Evolutionary conservation across 2,113 vertebrate species (phyloP), one percentile per base, ranked within the genome.

Genomic region (Toxotes jaculatrix): DNA sequence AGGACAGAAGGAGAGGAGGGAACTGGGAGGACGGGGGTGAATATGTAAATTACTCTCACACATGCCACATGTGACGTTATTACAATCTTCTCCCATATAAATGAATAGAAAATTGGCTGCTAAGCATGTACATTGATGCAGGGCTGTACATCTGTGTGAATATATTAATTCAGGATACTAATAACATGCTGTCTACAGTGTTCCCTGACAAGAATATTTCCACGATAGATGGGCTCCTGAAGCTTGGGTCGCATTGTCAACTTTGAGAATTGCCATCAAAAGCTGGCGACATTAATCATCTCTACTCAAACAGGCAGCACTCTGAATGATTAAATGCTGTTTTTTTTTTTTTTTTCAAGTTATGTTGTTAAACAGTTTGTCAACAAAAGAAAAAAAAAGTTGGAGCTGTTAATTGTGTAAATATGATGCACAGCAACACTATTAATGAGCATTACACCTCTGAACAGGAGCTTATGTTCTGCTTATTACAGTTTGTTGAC

Each of bases 381-480:
- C 84, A 65, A 70, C 34, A 75, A 77, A 71, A 74, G 62, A 45
- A 55, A 74, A 77, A 74, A 77, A 79, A 82, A 81, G 55, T 61
- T 78, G 74, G 32, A 55, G 76, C 74, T 61, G 82, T 86, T 74
- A 55, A 42, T 67, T 67, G 75, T 79, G 82, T 77, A 80, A 83
- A 87, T 83, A 80, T 11, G 74, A 49, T 53, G 56, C 79, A 86
- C 23, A 77, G 76, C 81, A 60, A 84, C 80, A 83, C 87, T 69
- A 91, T 93, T 91, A 88, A 93, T 89, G 82, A 89, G 86, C 73
- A 68, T 80, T 21, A 77, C 74, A 88, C 85, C 80, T 88, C 80
- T 85, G 74, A 93, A 88, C 88, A 89, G 81, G 77, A 86, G 88
- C 79, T 83, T 84, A 88, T 77, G 87, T 85, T 93, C 75, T 89